phyloP scores from a whole-genome alignment of 2,797 vertebrate species.

The Okamejei kenojei region DNA sequence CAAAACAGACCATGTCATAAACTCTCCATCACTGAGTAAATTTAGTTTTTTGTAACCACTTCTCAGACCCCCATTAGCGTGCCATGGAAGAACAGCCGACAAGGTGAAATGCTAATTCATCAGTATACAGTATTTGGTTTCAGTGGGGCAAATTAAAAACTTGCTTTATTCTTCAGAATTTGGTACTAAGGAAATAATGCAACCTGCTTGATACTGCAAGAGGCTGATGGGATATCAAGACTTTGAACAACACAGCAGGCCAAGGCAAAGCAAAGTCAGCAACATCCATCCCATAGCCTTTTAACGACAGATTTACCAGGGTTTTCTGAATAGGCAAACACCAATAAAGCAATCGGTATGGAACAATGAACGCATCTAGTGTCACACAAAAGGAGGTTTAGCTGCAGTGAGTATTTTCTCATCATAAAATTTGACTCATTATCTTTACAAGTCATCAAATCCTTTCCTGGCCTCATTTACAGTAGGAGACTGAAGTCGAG shows the following conservation, averaged over 20 bases:
- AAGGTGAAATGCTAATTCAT: slow-evolving; percentile 24
- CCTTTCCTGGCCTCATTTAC: slow-evolving; percentile 62
- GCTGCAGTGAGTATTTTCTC: slow-evolving; percentile 58
- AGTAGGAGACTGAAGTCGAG: slow-evolving; percentile 42
- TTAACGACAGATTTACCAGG: slow-evolving; percentile 41
- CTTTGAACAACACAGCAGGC: slow-evolving; percentile 15
- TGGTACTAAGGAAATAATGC: neutral
- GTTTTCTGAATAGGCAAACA: slow-evolving; percentile 56
- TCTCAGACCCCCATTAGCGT: slow-evolving; percentile 24
- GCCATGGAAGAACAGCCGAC: neutral
- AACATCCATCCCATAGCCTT: slow-evolving; percentile 53
- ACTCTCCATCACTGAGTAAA: slow-evolving; percentile 61
- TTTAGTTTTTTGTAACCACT: slow-evolving; percentile 39
- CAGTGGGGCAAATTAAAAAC: neutral
- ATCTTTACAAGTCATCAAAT: slow-evolving; percentile 68
- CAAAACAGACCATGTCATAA: slow-evolving; percentile 84
- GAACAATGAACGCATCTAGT: slow-evolving; percentile 63
- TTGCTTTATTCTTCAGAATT: neutral
- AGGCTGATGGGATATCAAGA: neutral
- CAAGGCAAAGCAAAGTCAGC: slow-evolving; percentile 13
- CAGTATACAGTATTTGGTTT: slow-evolving; percentile 9
- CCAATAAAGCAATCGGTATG: slow-evolving; percentile 62
- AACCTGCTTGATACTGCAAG: neutral
- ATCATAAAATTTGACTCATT: slow-evolving; percentile 56
- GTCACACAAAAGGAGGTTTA: slow-evolving; percentile 54